These are phyloP conservation scores for Anguilla pacifica DNA, from an alignment of 2,797 vertebrate genomes.

Conservation along the genomic window DNA sequence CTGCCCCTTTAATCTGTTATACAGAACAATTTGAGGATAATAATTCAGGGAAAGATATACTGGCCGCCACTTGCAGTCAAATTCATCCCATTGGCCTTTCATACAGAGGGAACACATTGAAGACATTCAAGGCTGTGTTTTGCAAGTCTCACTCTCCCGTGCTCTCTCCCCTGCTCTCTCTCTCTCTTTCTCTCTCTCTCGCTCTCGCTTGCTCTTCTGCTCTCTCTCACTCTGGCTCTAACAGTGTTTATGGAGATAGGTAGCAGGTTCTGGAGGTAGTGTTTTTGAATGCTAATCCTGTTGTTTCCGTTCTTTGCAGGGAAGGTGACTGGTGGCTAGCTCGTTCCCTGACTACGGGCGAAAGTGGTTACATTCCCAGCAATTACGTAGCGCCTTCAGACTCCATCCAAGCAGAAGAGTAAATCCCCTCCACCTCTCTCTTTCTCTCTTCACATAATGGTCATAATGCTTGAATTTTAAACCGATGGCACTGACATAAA, in stretches of 20 bases:
- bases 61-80: neutral
- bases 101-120: neutral
- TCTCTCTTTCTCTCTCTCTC: neutral
- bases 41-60: neutral
- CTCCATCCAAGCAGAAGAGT: slow-evolving; percentile 94
- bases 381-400: slow-evolving; percentile 90
- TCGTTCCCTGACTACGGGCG: slow-evolving; percentile 81
- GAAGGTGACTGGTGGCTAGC: slow-evolving; percentile 92
- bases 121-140: neutral
- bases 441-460: slow-evolving; percentile 5
- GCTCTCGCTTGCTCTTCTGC: neutral
- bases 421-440: slow-evolving; percentile 55
- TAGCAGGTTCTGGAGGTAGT: neutral
- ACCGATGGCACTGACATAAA: neutral
- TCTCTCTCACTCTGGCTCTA: neutral
- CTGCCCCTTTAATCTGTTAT: neutral
- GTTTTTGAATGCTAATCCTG: neutral
- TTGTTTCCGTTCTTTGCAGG: slow-evolving; percentile 69
- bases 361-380: slow-evolving; percentile 89
- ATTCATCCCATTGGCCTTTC: neutral
- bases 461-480: neutral
- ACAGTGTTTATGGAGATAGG: neutral
- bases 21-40: neutral
- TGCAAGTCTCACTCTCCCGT: neutral
- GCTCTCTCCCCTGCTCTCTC: neutral